These are phyloP conservation scores for Paracyprichromis sp. DNA, from an alignment of 2,113 vertebrate genomes.

Conservation along the genomic window DNA sequence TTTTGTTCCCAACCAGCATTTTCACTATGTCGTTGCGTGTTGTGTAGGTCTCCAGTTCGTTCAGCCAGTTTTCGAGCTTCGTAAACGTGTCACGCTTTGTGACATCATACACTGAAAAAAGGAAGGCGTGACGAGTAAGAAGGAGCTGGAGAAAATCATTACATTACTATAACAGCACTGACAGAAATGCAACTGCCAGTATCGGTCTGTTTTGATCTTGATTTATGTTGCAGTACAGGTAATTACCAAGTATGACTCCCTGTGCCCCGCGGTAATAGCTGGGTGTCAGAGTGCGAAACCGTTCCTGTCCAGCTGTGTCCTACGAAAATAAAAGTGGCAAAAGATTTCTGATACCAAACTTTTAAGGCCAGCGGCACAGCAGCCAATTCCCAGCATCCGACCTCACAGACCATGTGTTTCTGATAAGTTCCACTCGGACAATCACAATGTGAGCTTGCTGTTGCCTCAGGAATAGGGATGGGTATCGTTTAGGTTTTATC, in stretches of 20 bases:
- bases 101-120: slow-evolving; percentile 90
- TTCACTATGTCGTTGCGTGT: slow-evolving; percentile 95
- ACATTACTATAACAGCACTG: neutral
- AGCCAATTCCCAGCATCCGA: neutral
- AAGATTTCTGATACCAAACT: neutral
- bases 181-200: neutral
- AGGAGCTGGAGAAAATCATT: neutral
- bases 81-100: slow-evolving; percentile 90
- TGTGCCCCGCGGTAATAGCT: slow-evolving; percentile 98
- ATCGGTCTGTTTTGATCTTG: neutral
- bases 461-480: neutral
- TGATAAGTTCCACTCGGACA: neutral
- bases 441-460: neutral
- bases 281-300: slow-evolving; percentile 92
- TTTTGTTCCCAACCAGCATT: slow-evolving; percentile 98
- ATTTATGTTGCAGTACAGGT: neutral
- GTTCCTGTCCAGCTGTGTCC: slow-evolving; percentile 97
- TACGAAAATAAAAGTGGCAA: slow-evolving; percentile 45
- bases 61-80: slow-evolving; percentile 95
- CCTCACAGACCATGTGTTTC: neutral
- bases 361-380: neutral
- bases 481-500: too few species aligned
- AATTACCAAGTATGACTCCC: slow-evolving; percentile 92
- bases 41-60: slow-evolving; percentile 94
- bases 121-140: neutral